Evolutionary conservation across 2,888 invertebrate genomes (phyloP).

Genomic region (Erynnis tages): DNA sequence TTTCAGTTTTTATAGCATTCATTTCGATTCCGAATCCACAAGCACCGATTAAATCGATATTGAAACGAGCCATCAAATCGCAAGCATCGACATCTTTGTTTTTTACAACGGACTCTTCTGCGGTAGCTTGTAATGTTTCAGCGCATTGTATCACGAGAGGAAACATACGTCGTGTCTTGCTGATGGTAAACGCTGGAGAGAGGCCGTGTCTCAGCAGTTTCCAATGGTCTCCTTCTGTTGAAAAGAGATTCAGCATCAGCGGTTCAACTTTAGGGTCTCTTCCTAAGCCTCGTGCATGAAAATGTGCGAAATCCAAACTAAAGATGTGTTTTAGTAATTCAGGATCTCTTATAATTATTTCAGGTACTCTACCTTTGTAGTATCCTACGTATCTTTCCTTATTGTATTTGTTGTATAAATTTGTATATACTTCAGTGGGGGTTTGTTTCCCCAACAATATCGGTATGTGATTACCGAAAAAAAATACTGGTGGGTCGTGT

Average conservation of each 20-base stretch:
- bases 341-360: slow-evolving; percentile 39
- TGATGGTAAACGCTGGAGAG: too few relatives aligned
- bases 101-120: neutral
- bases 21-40: slow-evolving; percentile 58
- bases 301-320: slow-evolving; percentile 37
- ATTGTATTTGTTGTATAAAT: slow-evolving; percentile 38
- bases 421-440: neutral
- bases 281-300: slow-evolving; percentile 36
- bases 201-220: slow-evolving; percentile 53
- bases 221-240: slow-evolving; percentile 49
- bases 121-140: slow-evolving; percentile 43
- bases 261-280: slow-evolving; percentile 22
- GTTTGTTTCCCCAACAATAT: slow-evolving; percentile 4
- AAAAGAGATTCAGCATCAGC: slow-evolving; percentile 40
- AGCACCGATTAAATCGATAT: slow-evolving; percentile 57
- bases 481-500: slow-evolving; percentile 9
- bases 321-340: slow-evolving; percentile 40
- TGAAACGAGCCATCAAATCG: slow-evolving; percentile 57
- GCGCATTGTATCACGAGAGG: slow-evolving; percentile 53
- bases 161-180: slow-evolving; percentile 57
- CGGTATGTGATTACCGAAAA: slow-evolving; percentile 16
- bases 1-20: slow-evolving; percentile 50
- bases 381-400: slow-evolving; percentile 41
- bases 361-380: slow-evolving; percentile 34
- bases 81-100: slow-evolving; percentile 37